Percentiles rank a stretch among this genome's conserved stretches.
These are phyloP conservation scores for Drosophila lowei DNA, from an alignment of 1,140 invertebrate species.

Conservation along the genomic window DNA sequence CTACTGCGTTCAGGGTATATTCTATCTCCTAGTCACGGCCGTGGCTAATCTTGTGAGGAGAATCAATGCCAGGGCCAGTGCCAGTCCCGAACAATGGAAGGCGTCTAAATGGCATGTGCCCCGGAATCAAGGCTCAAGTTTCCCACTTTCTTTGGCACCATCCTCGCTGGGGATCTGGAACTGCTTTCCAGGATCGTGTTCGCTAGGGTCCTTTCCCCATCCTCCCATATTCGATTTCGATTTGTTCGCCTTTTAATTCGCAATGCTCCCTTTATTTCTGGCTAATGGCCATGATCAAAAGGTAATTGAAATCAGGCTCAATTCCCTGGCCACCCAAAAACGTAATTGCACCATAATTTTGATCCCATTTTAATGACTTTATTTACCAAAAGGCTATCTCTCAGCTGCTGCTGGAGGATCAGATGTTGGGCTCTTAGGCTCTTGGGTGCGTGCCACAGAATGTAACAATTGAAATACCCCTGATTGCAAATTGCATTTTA, in stretches of 20 bases:
- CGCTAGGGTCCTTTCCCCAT: not conserved
- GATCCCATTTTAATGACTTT: slow-evolving; percentile 81
- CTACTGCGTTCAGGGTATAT: slow-evolving; percentile 35
- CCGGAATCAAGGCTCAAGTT: too few relatives aligned
- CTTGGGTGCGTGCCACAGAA: slow-evolving; percentile 1
- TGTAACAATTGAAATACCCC: slow-evolving; percentile 40
- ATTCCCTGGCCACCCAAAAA: slow-evolving; percentile 69
- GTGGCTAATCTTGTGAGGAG: slow-evolving; percentile 49
- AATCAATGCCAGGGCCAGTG: not conserved
- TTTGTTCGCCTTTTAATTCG: slow-evolving; percentile 24
- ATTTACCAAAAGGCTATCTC: slow-evolving; percentile 37
- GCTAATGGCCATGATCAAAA: slow-evolving; percentile 50
- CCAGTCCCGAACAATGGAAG: slow-evolving; percentile 1
- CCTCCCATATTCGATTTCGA: not conserved
- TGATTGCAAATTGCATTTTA: slow-evolving; percentile 72
- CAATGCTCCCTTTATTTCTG: slow-evolving; percentile 26
- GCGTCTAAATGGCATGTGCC: slow-evolving; percentile 45
- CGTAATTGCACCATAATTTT: slow-evolving; percentile 76
- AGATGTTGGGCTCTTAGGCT: not conserved
- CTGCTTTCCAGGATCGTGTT: not conserved
- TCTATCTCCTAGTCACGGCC: slow-evolving; percentile 22
- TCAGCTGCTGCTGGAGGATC: slow-evolving; percentile 17
- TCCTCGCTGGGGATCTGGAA: too few relatives aligned
- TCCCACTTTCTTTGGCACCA: not conserved
- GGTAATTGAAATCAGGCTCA: slow-evolving; percentile 62